These are phyloP conservation scores for Cremastobaeus sp. DNA, from an alignment of 2,888 invertebrate species.

Conservation along the genomic window DNA sequence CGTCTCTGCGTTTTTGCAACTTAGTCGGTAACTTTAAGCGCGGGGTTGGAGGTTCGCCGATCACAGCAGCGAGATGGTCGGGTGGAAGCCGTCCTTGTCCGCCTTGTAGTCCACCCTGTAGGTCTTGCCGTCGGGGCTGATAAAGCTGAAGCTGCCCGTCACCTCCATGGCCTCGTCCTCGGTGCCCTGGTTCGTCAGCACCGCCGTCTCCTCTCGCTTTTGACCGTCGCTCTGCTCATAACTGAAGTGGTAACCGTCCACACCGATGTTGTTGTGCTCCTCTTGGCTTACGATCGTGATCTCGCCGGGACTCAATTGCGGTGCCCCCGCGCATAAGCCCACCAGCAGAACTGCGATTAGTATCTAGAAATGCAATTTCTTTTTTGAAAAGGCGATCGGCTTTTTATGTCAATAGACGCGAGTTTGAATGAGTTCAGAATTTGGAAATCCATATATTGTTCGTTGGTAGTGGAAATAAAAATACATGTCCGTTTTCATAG, in stretches of 20 bases:
- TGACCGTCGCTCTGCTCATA: slow-evolving; percentile 77
- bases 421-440: too few relatives aligned
- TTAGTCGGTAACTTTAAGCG: background rate
- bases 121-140: slow-evolving; percentile 73
- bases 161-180: slow-evolving; percentile 74
- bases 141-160: slow-evolving; percentile 73
- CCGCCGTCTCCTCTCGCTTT: slow-evolving; percentile 76
- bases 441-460: too few relatives aligned
- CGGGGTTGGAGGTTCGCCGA: background rate
- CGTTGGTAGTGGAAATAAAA: too few relatives aligned
- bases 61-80: slow-evolving; percentile 71
- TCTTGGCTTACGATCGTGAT: slow-evolving; percentile 75
- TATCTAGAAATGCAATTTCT: slow-evolving; percentile 43
- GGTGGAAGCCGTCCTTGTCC: slow-evolving; percentile 75
- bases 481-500: too few relatives aligned
- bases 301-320: slow-evolving; percentile 70
- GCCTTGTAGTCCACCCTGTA: slow-evolving; percentile 76
- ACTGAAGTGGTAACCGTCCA: slow-evolving; percentile 74
- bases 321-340: slow-evolving; percentile 69
- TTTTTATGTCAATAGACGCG: too few relatives aligned
- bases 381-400: too few relatives aligned
- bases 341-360: slow-evolving; percentile 64
- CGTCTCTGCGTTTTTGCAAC: background rate
- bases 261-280: slow-evolving; percentile 76
- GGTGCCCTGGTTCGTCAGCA: slow-evolving; percentile 74